Base-by-base conservation (phyloP, 2,888 invertebrate genomes). In the Himalopsyche tibetana region DNA sequence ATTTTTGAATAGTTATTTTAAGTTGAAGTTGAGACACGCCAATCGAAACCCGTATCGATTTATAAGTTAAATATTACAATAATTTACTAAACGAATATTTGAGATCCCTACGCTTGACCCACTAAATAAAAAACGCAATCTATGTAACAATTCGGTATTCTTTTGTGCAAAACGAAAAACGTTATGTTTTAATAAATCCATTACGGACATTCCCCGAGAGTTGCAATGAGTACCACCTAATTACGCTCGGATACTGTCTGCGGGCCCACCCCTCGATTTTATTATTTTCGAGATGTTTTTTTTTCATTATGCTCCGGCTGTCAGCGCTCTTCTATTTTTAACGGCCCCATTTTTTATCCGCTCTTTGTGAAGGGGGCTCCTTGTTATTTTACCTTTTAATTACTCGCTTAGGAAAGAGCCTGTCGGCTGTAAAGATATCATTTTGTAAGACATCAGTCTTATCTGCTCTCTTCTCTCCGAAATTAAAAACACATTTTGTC, bases 371-470 rank as follows among this genome's bases (percentile, higher is more conserved):
- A 51, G 51, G 19, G 63, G 63, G 63, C 63, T 8, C 28, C 63
- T 63, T 63, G 63, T 63, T 63, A 63, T 63, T 63, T 63, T 63
- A 63, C 63, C 63, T 63, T 63, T 63, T 63, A 63, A 63, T 63
- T 63, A 63, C 19, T 63, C 63, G 63, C 19, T 28, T 28, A 63
- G 63, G 63, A 19, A 51, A 28, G 63, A 63, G 28, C 63, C 63
- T 28, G 63, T n/a, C 63, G 63, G 63, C 63, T 63, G 19, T 63
- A 63, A 28, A 63, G 63, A 63, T 63, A 63, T 63, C 63, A 28
- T 63, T 63, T 63, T 63, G 63, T 63, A 63, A 63, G 63, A 63
- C 63, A 63, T 63, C 63, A 28, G 63, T 63, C 63, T 63, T 63
- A 63, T 63, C 63, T 63, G 19, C 11, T 63, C 63, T 63, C 63